Percentiles rank a stretch among this genome's conserved stretches.
These are phyloP conservation scores for Andrena minutula DNA, from an alignment of 2,888 invertebrate genomes.

Conservation along the genomic window DNA sequence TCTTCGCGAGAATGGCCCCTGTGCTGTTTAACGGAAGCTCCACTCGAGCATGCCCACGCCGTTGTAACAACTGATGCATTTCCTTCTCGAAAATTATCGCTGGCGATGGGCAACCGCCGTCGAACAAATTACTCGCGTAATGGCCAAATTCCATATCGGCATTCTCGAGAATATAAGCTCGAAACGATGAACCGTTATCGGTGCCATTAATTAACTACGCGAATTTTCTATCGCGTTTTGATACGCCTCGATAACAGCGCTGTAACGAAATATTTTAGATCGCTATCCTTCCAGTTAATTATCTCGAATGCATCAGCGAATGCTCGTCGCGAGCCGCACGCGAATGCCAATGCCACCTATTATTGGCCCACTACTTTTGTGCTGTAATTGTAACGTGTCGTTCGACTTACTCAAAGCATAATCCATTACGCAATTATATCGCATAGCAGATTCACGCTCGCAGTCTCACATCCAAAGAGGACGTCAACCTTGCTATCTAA, in stretches of 20 bases:
- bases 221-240: constrained; percentile 2
- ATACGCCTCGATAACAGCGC: neutral
- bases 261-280: constrained; percentile 7
- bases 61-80: too few species aligned
- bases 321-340: constrained; percentile 12
- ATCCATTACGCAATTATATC: constrained; percentile 4
- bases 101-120: neutral
- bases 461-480: neutral
- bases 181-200: constrained; percentile 6
- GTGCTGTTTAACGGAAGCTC: too few species aligned
- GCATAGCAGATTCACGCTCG: neutral
- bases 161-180: neutral
- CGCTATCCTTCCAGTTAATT: constrained; percentile 18
- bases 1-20: too few species aligned
- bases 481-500: neutral
- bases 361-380: neutral
- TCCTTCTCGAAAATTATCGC: too few species aligned
- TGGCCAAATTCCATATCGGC: neutral
- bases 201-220: constrained; percentile 19
- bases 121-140: neutral
- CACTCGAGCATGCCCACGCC: too few species aligned
- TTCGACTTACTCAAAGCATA: neutral
- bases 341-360: constrained; percentile 26
- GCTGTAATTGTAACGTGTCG: constrained; percentile 2
- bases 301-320: constrained; percentile 18